Conservation (phyloP, 2,888 invertebrate genomes). For the Lasioglossum zephyrum region DNA sequence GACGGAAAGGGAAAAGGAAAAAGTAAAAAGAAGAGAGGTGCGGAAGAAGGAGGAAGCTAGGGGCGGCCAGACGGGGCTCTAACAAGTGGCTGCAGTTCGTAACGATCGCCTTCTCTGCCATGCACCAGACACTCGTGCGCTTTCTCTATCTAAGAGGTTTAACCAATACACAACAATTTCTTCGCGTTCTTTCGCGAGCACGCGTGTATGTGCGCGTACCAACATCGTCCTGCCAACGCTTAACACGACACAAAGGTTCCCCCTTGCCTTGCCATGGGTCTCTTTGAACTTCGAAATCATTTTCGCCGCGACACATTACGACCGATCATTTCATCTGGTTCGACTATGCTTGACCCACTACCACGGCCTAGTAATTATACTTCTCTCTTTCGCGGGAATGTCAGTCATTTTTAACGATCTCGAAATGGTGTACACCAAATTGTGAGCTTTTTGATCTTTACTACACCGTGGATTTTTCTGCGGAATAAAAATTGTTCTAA, state of each 20-base stretch:
- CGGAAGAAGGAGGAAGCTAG: constrained; percentile 36
- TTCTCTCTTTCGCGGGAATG: not conserved
- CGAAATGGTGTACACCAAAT: not conserved
- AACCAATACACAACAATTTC: constrained; percentile 52
- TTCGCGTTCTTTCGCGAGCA: constrained; percentile 18
- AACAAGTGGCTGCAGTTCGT: constrained; percentile 79
- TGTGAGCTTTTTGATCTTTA: not conserved
- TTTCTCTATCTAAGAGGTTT: constrained; percentile 62
- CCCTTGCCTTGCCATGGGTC: constrained; percentile 40
- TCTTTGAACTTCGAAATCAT: constrained; percentile 47
- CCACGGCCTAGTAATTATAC: not conserved
- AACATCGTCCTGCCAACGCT: constrained; percentile 36
- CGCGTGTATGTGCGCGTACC: not conserved
- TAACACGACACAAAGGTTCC: constrained; percentile 55
- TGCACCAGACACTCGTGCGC: constrained; percentile 65
- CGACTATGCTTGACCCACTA: constrained; percentile 4
- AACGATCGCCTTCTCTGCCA: constrained; percentile 76
- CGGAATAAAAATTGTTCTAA: not conserved
- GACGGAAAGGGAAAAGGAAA: constrained; percentile 18
- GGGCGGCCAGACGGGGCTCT: constrained; percentile 73
- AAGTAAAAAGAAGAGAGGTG: constrained; percentile 18
- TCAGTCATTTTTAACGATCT: not conserved
- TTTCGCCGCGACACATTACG: constrained; percentile 18
- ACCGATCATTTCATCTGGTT: constrained; percentile 12
- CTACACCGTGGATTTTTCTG: not conserved